phyloP scores from a whole-genome alignment of 2,888 invertebrate genomes.

The Marasmarcha lunaedactyla region DNA sequence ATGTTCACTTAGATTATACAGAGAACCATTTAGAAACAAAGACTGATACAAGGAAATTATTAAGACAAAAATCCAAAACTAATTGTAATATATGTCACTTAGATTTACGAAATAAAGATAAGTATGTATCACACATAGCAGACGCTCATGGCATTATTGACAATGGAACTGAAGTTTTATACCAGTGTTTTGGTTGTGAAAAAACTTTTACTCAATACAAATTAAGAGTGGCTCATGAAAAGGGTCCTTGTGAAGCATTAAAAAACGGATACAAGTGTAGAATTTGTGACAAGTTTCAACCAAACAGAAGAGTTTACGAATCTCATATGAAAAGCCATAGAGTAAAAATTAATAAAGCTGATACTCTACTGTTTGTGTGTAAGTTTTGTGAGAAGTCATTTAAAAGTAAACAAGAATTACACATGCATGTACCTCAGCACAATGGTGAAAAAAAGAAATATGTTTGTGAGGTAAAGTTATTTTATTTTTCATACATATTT shows the following conservation, averaged over 20 bases:
- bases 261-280: constrained; percentile 45
- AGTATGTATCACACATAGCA: constrained; percentile 30
- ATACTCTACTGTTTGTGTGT: constrained; percentile 43
- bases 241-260: constrained; percentile 38
- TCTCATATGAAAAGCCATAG: constrained; percentile 39
- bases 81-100: constrained; percentile 42
- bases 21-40: not conserved
- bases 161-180: constrained; percentile 21
- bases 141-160: constrained; percentile 37
- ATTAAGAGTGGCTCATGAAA: constrained; percentile 35
- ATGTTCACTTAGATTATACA: too few relatives aligned
- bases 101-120: constrained; percentile 27
- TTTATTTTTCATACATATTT: too few relatives aligned
- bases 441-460: constrained; percentile 31
- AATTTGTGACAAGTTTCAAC: constrained; percentile 34
- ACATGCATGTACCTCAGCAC: constrained; percentile 19
- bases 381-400: constrained; percentile 33
- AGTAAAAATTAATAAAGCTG: constrained; percentile 21
- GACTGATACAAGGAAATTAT: constrained; percentile 14
- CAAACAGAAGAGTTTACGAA: constrained; percentile 37
- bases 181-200: constrained; percentile 52
- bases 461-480: constrained; percentile 58
- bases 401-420: constrained; percentile 29
- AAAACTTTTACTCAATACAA: constrained; percentile 37
- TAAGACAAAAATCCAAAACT: constrained; percentile 26